Evolutionary conservation across 30 jellyfish, hydroid and myxozoan genomes (phyloP).

Genomic region (Hydra vulgaris): DNA sequence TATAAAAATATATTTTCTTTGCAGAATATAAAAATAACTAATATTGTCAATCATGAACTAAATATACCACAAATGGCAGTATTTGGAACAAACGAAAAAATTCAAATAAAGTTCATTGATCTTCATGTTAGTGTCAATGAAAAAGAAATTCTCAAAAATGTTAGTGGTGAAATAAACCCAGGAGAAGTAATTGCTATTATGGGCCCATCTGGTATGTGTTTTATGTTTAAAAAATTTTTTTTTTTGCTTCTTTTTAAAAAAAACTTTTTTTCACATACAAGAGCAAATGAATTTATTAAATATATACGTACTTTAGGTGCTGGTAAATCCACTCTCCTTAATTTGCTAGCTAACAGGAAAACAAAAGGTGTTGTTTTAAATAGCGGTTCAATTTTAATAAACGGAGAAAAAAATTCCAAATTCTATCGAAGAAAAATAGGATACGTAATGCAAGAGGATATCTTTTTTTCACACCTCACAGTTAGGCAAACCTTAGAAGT

Average conservation of each 20-base stretch:
- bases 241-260: background rate
- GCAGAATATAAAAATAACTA: no score
- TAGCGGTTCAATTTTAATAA: conserved; percentile 14
- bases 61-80: background rate
- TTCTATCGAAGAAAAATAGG: conserved; percentile 35
- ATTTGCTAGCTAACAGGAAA: conserved; percentile 21
- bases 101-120: conserved; percentile 40
- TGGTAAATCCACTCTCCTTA: conserved; percentile 25
- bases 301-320: conserved; percentile 27
- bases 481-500: conserved; percentile 23
- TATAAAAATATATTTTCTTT: no score
- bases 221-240: background rate
- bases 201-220: conserved; percentile 77
- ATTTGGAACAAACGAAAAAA: background rate
- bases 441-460: conserved; percentile 54
- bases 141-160: conserved; percentile 29
- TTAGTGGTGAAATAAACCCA: conserved; percentile 52
- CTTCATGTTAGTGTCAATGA: conserved; percentile 26
- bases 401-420: conserved; percentile 17
- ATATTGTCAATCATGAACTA: no score
- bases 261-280: no score
- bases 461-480: conserved; percentile 47
- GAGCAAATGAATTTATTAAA: background rate
- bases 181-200: conserved; percentile 71
- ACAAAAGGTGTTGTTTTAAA: conserved; percentile 3